Evolutionary conservation across 2,113 vertebrate species (phyloP), one percentile per base, ranked within the genome.

Genomic region (Clinocottus analis): DNA sequence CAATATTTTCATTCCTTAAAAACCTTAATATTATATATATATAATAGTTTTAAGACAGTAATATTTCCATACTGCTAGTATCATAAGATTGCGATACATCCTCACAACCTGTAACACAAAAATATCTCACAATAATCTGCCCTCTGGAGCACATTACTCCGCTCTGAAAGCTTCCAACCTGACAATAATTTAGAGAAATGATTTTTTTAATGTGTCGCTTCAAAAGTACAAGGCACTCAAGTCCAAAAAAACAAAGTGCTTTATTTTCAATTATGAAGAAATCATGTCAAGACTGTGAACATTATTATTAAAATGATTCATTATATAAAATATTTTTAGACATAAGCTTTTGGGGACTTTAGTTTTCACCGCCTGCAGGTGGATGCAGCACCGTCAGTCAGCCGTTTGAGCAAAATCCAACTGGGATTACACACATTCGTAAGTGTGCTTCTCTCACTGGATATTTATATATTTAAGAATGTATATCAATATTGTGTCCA

Each of bases 11-110:
- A 80, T 73, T 65, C 29, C 5, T 55, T 73, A 69, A 86, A 83
- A 73, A 41, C 10, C 27, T 71, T 58, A 39, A 78, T 78, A 73
- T 2, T 41, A 41, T 11, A 41, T 27, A 31, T 33, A 51, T 66
- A 16, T 66, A 59, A 69, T 47, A 27, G 14, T 73, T 69, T 73
- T n/a, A 59, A 65, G 49, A 53, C 31, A 75, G 66, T 62, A 58
- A 62, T 75, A 65, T 65, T 70, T 63, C 31, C 79, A 86, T 81
- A 83, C 73, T n/a, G n/a, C n/a, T 67, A 63, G 39, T 56, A 76
- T 70, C 62, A 70, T 63, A 47, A 67, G 61, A 76, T 72, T 79
- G 66, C 8, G 59, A 77, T 82, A 82, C 71, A 1, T 63, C 71
- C 7, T 53, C 14, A 19, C n/a, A 41, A 13, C 60, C 35, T 25